Conservation (phyloP, 1,140 invertebrate species). For the Macrosteles quadrilineatus region DNA sequence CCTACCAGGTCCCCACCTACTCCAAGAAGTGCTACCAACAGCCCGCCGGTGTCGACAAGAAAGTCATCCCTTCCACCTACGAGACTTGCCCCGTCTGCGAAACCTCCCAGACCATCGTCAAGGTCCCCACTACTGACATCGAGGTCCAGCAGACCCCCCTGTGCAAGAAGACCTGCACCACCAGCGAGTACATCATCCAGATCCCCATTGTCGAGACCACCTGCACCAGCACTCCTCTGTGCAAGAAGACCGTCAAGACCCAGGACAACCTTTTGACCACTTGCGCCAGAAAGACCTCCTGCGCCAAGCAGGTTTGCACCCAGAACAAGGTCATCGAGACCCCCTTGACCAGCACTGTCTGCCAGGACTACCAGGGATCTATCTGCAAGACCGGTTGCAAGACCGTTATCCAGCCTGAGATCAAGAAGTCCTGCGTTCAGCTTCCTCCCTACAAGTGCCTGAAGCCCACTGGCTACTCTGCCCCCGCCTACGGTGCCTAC, state of each 20-base stretch:
- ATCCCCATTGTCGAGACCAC: conserved; percentile 12
- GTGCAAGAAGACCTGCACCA: conserved; percentile 14
- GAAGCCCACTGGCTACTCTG: not conserved
- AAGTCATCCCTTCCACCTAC: not conserved
- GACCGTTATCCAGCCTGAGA: conserved; percentile 3
- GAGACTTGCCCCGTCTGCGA: not conserved
- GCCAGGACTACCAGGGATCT: not conserved
- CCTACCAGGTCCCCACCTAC: not conserved
- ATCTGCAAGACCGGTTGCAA: not conserved
- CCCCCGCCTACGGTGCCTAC: not conserved
- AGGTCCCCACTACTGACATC: not conserved
- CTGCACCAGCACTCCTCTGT: conserved; percentile 4
- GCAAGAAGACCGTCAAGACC: not conserved
- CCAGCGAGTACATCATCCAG: conserved; percentile 16
- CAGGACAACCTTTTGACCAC: conserved; percentile 4
- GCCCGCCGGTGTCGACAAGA: not conserved
- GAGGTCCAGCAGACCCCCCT: not conserved
- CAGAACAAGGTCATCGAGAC: not conserved
- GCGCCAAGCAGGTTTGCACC: not conserved
- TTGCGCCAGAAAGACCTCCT: not conserved
- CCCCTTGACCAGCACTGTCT: not conserved
- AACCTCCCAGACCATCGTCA: not conserved
- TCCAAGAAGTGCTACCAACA: conserved; percentile 11
- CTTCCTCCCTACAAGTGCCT: conserved; percentile 2
- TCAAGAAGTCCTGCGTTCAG: conserved; percentile 2